phyloP scores from a whole-genome alignment of 2,888 invertebrate species.

The Leucoptera coffeella region DNA sequence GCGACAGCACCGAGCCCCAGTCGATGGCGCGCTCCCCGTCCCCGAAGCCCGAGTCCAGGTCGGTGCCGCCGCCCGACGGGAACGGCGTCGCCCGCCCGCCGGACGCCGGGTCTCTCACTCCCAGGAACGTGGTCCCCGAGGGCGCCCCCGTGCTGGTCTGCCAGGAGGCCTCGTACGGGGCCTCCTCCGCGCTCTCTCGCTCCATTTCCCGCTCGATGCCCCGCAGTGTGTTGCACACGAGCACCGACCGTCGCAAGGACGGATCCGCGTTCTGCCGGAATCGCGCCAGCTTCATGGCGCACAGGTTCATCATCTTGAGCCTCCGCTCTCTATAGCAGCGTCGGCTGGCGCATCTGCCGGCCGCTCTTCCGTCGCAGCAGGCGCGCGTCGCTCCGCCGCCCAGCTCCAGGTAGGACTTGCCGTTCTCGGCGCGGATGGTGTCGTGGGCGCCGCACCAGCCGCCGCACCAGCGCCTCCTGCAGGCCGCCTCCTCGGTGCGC shows the following conservation, averaged over 20 bases:
- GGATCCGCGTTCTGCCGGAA: constrained; percentile 86
- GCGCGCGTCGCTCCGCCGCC: constrained; percentile 73
- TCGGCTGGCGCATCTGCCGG: constrained; percentile 70
- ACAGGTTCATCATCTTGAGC: constrained; percentile 84
- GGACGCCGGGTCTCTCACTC: constrained; percentile 31
- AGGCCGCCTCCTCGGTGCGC: constrained; percentile 48
- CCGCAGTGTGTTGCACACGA: constrained; percentile 88
- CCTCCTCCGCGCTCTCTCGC: constrained; percentile 54
- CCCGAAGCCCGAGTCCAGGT: constrained; percentile 71
- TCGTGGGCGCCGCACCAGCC: constrained; percentile 59
- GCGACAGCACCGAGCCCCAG: constrained; percentile 85
- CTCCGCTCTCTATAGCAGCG: constrained; percentile 82
- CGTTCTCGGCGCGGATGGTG: constrained; percentile 85
- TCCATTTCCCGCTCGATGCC: constrained; percentile 87
- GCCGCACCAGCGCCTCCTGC: constrained; percentile 51
- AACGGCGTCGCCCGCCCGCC: constrained; percentile 70
- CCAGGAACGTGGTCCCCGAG: constrained; percentile 51
- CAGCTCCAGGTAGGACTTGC: constrained; percentile 82
- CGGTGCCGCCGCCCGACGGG: constrained; percentile 50
- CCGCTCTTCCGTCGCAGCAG: constrained; percentile 68
- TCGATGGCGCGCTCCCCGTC: constrained; percentile 80
- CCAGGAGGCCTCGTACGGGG: constrained; percentile 40
- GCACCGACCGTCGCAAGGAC: constrained; percentile 80
- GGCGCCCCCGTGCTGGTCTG: constrained; percentile 40
- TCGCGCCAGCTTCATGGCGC: constrained; percentile 85